Percentiles rank a stretch among this genome's conserved stretches.
These are phyloP conservation scores for Hylaeus volcanicus DNA, from an alignment of 1,140 invertebrate species.

Conservation along the genomic window DNA sequence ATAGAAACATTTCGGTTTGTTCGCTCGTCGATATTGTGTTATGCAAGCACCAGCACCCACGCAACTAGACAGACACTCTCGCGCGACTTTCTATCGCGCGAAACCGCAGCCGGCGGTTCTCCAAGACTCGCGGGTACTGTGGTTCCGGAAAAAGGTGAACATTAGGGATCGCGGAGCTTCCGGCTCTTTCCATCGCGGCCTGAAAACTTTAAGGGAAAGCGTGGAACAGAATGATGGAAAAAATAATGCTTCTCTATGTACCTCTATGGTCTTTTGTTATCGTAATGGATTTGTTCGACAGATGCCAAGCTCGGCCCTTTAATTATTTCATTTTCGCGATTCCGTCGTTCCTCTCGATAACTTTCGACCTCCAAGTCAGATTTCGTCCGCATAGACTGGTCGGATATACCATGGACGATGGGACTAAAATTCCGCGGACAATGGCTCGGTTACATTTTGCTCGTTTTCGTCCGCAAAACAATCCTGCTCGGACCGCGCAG, in stretches of 20 bases:
- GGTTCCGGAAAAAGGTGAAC: not conserved
- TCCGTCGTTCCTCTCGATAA: too few species aligned
- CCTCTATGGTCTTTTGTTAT: too few species aligned
- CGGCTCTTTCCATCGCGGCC: too few species aligned
- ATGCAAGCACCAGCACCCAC: constrained; percentile 50
- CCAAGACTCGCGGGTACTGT: not conserved
- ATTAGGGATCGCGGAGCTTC: too few species aligned
- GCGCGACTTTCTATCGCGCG: constrained; percentile 40
- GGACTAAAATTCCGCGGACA: constrained; percentile 16
- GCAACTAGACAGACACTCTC: constrained; percentile 26
- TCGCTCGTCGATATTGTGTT: constrained; percentile 47
- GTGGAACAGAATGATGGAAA: too few species aligned
- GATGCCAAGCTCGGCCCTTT: too few species aligned
- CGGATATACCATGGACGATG: constrained; percentile 16
- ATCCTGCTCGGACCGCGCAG: constrained; percentile 7
- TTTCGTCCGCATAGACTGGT: not conserved
- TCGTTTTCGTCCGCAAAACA: constrained; percentile 37
- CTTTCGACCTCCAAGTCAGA: not conserved
- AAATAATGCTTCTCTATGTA: too few species aligned
- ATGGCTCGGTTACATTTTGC: constrained; percentile 5
- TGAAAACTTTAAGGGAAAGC: too few species aligned
- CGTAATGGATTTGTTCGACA: too few species aligned
- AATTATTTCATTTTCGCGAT: too few species aligned
- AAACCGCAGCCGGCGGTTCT: not conserved
- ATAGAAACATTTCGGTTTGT: constrained; percentile 53